Conservation (phyloP, 92 coral and sea anemone species). For the Epizoanthus illoricatus region DNA sequence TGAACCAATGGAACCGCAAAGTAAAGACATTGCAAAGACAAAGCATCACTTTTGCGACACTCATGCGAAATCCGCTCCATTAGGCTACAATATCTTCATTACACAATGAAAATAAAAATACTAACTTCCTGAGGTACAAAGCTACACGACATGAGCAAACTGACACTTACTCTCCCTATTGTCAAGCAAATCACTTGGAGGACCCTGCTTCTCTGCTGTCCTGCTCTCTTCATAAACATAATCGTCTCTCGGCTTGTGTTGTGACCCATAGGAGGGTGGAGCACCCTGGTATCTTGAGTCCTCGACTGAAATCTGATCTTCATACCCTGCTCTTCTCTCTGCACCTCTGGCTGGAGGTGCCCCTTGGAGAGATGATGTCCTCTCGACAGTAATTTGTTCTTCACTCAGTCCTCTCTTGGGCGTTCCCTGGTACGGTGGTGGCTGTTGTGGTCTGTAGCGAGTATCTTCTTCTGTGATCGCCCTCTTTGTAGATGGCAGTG, state of each 20-base stretch:
- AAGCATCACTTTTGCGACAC: too few species aligned
- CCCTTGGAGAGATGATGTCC: constrained; percentile 21
- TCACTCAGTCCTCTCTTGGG: constrained; percentile 30
- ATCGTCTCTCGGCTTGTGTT: constrained; percentile 37
- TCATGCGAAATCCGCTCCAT: too few species aligned
- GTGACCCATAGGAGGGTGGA: neutral
- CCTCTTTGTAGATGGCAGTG: constrained; percentile 22
- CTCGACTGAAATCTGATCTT: constrained; percentile 5
- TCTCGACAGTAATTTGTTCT: constrained; percentile 25
- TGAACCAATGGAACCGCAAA: too few species aligned
- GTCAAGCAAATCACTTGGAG: constrained; percentile 13
- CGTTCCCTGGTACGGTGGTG: constrained; percentile 38
- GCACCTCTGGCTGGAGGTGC: neutral
- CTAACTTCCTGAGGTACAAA: neutral
- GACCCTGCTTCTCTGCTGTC: constrained; percentile 36
- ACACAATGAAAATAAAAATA: neutral
- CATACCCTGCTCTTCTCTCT: neutral
- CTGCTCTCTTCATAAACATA: constrained; percentile 66
- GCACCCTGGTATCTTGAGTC: constrained; percentile 8
- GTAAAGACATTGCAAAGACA: too few species aligned
- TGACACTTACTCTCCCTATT: constrained; percentile 32
- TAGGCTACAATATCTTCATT: too few species aligned
- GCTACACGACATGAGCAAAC: too few species aligned
- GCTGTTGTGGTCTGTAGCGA: constrained; percentile 13
- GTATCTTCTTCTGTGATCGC: constrained; percentile 2